Conservation (phyloP, 2,888 invertebrate species). For the Pristionchus fissidentatus region DNA sequence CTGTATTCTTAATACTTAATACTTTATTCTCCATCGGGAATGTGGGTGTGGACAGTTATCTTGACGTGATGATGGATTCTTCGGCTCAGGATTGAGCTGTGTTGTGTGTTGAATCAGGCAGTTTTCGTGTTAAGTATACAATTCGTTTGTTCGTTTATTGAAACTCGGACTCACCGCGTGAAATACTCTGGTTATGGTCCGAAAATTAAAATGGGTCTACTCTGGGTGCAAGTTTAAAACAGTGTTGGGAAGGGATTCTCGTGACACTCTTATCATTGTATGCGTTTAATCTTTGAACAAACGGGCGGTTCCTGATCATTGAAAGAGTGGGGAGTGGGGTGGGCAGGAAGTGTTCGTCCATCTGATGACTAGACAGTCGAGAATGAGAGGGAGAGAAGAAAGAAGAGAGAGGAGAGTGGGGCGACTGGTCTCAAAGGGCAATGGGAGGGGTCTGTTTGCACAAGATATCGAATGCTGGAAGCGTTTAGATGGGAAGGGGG, state of each 20-base stretch:
- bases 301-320: neutral
- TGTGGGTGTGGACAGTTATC: no score
- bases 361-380: neutral
- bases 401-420: neutral
- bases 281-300: no score
- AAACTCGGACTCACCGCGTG: neutral
- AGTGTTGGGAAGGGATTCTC: no score
- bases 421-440: constrained; percentile 31
- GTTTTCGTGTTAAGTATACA: neutral
- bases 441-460: neutral
- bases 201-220: neutral
- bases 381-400: neutral
- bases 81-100: no score
- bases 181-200: neutral
- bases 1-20: no score
- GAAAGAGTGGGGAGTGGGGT: neutral
- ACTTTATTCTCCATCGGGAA: no score
- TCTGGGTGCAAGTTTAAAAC: neutral
- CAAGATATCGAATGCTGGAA: neutral
- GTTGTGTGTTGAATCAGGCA: neutral
- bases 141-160: neutral
- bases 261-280: no score
- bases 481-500: neutral
- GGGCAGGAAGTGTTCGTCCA: neutral
- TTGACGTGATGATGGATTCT: no score